A percentile compares a stretch with the other conserved stretches of the same genome.
phyloP scores from a whole-genome alignment of 2,113 vertebrate species.

The Lonchura striata region DNA sequence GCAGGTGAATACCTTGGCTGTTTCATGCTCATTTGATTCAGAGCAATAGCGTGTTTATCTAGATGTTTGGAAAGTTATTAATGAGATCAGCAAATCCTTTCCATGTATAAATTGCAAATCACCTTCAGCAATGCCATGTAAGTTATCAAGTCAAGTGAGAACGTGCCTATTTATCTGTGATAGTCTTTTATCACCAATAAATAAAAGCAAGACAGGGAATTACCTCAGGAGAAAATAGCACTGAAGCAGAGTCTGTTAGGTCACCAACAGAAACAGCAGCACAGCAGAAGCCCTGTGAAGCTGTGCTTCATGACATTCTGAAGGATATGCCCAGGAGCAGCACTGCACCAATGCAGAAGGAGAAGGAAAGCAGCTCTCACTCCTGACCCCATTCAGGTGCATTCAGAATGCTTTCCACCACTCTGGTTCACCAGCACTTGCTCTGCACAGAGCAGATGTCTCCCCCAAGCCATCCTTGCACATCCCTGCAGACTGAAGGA shows the following conservation, averaged over 20 bases:
- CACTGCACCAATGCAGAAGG: not conserved
- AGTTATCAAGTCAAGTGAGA: constrained; percentile 61
- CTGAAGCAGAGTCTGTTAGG: not conserved
- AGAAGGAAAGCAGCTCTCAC: not conserved
- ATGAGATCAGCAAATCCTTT: constrained; percentile 66
- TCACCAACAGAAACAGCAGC: not conserved
- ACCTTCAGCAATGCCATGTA: constrained; percentile 52
- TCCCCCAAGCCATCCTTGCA: not conserved
- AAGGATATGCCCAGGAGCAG: not conserved
- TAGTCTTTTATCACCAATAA: constrained; percentile 52
- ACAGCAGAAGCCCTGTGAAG: not conserved
- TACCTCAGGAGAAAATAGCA: not conserved
- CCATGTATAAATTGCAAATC: constrained; percentile 71
- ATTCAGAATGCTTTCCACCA: not conserved
- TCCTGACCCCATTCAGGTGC: not conserved
- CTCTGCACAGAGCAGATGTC: not conserved
- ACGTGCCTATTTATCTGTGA: constrained; percentile 45
- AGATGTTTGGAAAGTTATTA: constrained; percentile 71
- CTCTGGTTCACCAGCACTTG: not conserved
- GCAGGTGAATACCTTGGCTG: constrained; percentile 75
- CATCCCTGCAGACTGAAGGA: not conserved
- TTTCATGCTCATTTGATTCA: constrained; percentile 71
- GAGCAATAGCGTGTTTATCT: constrained; percentile 67
- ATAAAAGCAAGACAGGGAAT: constrained; percentile 26
- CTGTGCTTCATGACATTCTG: accelerated